Percentiles rank a stretch among this genome's conserved stretches.
Conservation (phyloP, 2,888 invertebrate species). For the Epirrhoe alternata region DNA sequence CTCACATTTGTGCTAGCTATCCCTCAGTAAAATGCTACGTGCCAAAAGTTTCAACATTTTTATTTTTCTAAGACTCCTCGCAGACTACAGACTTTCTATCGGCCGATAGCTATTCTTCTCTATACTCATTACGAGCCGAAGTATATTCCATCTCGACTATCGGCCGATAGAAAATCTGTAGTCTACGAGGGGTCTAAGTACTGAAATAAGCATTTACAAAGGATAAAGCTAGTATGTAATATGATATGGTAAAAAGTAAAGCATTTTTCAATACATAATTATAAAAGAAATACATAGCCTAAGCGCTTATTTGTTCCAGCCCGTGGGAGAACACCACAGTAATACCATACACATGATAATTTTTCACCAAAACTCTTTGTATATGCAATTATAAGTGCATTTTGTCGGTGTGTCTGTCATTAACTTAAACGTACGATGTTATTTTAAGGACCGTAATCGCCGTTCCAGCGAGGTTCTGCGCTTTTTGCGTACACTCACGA, state of each 20-base stretch:
- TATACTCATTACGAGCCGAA: too few species aligned
- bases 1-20: slow-evolving; percentile 6
- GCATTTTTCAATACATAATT: slow-evolving; percentile 9
- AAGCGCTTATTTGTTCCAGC: slow-evolving; percentile 43
- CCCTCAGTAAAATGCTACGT: slow-evolving; percentile 11
- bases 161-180: too few species aligned
- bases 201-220: too few species aligned
- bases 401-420: slow-evolving; percentile 84
- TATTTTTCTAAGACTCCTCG: neutral
- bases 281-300: slow-evolving; percentile 16
- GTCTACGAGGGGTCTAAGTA: too few species aligned
- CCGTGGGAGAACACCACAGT: slow-evolving; percentile 66
- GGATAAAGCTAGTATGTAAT: too few species aligned
- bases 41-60: neutral
- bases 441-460: slow-evolving; percentile 83
- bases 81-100: too few species aligned
- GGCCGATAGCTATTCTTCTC: too few species aligned
- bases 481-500: slow-evolving; percentile 76
- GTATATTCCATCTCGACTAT: too few species aligned
- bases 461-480: slow-evolving; percentile 72
- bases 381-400: slow-evolving; percentile 83
- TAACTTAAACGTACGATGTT: slow-evolving; percentile 85
- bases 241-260: slow-evolving; percentile 4
- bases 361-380: slow-evolving; percentile 83
- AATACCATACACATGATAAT: slow-evolving; percentile 74